Base-by-base conservation (phyloP, 2,888 invertebrate species). In the Agonopterix subpropinquella region DNA sequence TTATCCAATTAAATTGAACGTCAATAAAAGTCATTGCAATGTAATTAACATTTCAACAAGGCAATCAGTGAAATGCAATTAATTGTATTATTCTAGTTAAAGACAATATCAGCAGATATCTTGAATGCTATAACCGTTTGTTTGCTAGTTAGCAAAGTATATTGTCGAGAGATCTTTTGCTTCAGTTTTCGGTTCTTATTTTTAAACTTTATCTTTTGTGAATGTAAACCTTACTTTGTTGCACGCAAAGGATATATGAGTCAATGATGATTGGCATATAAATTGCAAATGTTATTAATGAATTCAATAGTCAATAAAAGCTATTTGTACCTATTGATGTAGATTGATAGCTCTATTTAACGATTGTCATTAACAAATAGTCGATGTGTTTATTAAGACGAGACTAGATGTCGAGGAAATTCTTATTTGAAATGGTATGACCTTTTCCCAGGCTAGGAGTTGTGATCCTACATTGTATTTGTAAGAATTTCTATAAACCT, bases 21-120 rank as follows among this genome's bases (percentile, higher is more conserved):
- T 53, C 56, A 70, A 67, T 71, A 67, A 67, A 64, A 65, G 64
- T 62, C 61, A 51, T 66, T 66, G 64, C 58, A 57, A 49, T 51
- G 60, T 59, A 65, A 70, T 71, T 67, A 67, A 64, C 54, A 61
- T 57, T 61, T 59, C 50, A 63, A 64, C 57, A 56, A 61, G 59
- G 61, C 62, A 67, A 65, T 64, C 62, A 57, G 55, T 60, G 59
- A 62, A 68, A 71, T 56, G 63, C 61, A 70, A 70, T 70, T 68
- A 66, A 55, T 52, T 51, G 45, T 53, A 66, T 57, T 52, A 52
- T 48, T 53, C 52, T 49, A 55, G 62, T 61, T 64, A 62, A 54
- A 54, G 52, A 49, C 49, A 59, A 49, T 60, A 51, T 48, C 53
- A 18, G 35, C 53, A 53, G 57, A 54, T 65, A 67, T 59, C 49